A percentile compares a stretch with the other conserved stretches of the same genome.
Conservation (phyloP, 2,113 vertebrate genomes). For the Corvus cornix region DNA sequence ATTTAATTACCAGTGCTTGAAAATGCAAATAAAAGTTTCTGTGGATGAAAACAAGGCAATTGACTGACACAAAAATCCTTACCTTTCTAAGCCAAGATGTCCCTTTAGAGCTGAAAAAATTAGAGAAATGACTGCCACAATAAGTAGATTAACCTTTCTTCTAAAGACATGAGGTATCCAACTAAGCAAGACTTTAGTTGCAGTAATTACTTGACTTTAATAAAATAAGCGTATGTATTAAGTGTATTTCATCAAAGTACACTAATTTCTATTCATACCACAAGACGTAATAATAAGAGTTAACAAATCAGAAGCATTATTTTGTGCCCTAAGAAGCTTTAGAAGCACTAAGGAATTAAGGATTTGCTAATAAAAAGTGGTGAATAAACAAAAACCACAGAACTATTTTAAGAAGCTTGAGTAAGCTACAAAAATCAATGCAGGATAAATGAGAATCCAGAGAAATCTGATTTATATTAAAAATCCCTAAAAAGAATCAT, state of each 20-base stretch:
- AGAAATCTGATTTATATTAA: background rate
- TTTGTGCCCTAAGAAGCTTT: background rate
- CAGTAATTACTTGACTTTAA: background rate
- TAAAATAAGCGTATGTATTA: background rate
- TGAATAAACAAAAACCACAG: constrained; percentile 17
- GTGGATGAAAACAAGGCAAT: background rate
- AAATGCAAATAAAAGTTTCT: background rate
- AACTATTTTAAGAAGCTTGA: background rate
- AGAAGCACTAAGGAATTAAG: background rate
- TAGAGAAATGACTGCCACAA: background rate
- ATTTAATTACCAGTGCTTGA: background rate
- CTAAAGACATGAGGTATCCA: background rate
- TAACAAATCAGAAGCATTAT: background rate
- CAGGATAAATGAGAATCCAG: background rate
- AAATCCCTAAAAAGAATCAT: background rate
- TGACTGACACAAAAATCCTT: background rate
- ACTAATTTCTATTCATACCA: background rate
- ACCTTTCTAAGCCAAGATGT: background rate
- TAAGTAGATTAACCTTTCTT: background rate
- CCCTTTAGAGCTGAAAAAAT: background rate
- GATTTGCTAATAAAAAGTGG: background rate
- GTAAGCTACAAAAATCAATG: background rate
- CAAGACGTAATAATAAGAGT: background rate
- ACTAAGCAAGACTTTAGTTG: background rate
- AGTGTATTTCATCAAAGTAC: background rate